Percentiles rank a stretch among this genome's conserved stretches.
Evolutionary conservation across 1,140 invertebrate genomes (phyloP).

Genomic region (Ceratina australensis): DNA sequence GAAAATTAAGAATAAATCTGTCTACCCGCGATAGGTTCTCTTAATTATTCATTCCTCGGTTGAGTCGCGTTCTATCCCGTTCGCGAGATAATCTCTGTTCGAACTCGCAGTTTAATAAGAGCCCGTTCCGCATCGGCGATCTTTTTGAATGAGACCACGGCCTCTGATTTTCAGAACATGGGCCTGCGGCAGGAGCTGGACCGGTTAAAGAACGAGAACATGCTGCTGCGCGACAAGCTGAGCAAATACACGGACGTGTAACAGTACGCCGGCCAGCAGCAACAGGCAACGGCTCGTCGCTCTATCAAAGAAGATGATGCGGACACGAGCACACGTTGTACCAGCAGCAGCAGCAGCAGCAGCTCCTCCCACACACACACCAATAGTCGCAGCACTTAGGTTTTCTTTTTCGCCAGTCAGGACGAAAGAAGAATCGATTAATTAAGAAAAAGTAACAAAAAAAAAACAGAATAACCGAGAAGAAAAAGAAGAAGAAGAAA

Average conservation of each 20-base stretch:
- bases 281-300: slow-evolving; percentile 45
- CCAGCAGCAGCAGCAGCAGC: slow-evolving; percentile 6
- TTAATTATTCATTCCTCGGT: too few species aligned
- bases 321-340: slow-evolving; percentile 49
- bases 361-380: slow-evolving; percentile 32
- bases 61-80: neutral
- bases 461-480: slow-evolving; percentile 2
- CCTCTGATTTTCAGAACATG: slow-evolving; percentile 84
- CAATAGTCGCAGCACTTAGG: slow-evolving; percentile 56
- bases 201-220: slow-evolving; percentile 94
- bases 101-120: too few species aligned
- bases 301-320: slow-evolving; percentile 43
- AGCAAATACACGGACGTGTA: slow-evolving; percentile 92
- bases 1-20: slow-evolving; percentile 24
- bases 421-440: slow-evolving; percentile 15
- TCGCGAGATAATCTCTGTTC: too few species aligned
- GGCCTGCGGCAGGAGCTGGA: slow-evolving; percentile 92
- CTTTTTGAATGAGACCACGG: neutral
- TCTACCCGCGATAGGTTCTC: too few species aligned
- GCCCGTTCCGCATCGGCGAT: neutral
- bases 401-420: slow-evolving; percentile 26
- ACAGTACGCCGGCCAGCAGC: slow-evolving; percentile 62
- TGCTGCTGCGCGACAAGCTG: slow-evolving; percentile 91
- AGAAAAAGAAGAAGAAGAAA: slow-evolving; percentile 3
- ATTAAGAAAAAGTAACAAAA: slow-evolving; percentile 27